Evolutionary conservation across 2,113 vertebrate genomes (phyloP), one percentile per base, ranked within the genome.

Genomic region (Heterotilapia buettikoferi): DNA sequence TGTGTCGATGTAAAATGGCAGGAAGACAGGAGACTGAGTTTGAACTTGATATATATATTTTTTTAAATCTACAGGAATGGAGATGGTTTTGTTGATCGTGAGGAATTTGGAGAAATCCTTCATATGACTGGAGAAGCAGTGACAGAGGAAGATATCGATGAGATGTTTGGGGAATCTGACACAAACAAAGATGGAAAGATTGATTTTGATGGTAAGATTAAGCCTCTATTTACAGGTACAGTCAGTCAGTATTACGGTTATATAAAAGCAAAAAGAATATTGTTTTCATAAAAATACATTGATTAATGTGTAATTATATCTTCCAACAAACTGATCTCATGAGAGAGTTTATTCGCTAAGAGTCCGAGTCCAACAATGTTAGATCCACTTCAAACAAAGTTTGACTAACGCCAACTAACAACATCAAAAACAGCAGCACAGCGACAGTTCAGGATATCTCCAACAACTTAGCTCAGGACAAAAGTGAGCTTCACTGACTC

Each of bases 121-220:
- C 92, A 56, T 13, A 85, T 93, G 11, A 95, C 96, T 6, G 96
- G 96, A 3, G 96, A 97, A 38, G 6, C 88, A 1, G 83, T 97
- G 5, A 56, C 89, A 73, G 97, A 97, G 14, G 97, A 97, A n/a
- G 97, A 97, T 18, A 94, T 97, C 5, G 96, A 97, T 31, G 96
- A 97, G 88, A 96, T 97, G 91, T 96, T 97, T 45, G 94, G 91
- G 1, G 97, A 97, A 21, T 92, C 96, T 1, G 97, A 97, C 95
- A 87, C 88, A 36, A 97, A 97, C 93, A 97, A 97, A 85, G 97
- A 97, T 21, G 96, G 96, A 81, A 97, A 96, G 92, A 91, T 97
- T 36, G 97, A 97, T 92, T 97, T 97, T 93, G 97, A 97, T 82
- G 97, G 97, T 97, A 87, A 94, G 93, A 43, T n/a, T 40, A 24